These are phyloP conservation scores for Ellobius talpinus DNA, from an alignment of 2,113 vertebrate genomes.

Conservation along the genomic window DNA sequence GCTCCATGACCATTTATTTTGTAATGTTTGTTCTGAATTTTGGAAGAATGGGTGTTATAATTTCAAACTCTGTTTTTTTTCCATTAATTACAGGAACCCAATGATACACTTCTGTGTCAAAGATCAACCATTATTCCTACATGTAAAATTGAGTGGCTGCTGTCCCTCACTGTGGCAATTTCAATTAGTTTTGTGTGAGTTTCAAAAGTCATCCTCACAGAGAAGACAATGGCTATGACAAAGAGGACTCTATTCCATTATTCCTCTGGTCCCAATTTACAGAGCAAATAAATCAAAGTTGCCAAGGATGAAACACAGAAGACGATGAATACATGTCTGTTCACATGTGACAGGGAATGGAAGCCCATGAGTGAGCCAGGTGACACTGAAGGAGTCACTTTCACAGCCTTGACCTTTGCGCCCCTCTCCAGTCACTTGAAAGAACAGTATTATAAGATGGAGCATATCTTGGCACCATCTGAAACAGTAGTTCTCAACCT, in stretches of 20 bases:
- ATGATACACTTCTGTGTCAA: conserved; percentile 70
- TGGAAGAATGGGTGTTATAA: conserved; percentile 61
- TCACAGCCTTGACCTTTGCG: conserved; percentile 76
- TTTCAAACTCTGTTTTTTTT: conserved; percentile 77
- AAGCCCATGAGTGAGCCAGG: conserved; percentile 84
- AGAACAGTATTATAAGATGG: conserved; percentile 80
- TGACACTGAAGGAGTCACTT: conserved; percentile 85
- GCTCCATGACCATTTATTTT: not conserved
- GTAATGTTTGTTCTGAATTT: conserved; percentile 38
- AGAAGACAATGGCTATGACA: conserved; percentile 91
- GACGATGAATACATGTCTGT: conserved; percentile 89
- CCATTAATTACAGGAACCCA: conserved; percentile 64
- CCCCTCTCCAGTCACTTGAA: conserved; percentile 80
- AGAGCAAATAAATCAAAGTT: conserved; percentile 97
- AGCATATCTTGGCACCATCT: conserved; percentile 70
- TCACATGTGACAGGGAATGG: conserved; percentile 88
- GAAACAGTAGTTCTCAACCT: not conserved
- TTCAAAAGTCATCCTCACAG: conserved; percentile 88
- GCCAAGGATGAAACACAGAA: conserved; percentile 85
- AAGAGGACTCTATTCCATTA: conserved; percentile 90
- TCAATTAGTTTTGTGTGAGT: conserved; percentile 89
- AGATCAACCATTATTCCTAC: conserved; percentile 78
- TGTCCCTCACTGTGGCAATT: conserved; percentile 88
- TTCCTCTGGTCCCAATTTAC: conserved; percentile 93
- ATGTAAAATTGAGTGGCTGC: conserved; percentile 83